These are phyloP conservation scores for Neoitamus cyanurus DNA, from an alignment of 2,888 invertebrate species.

Conservation along the genomic window DNA sequence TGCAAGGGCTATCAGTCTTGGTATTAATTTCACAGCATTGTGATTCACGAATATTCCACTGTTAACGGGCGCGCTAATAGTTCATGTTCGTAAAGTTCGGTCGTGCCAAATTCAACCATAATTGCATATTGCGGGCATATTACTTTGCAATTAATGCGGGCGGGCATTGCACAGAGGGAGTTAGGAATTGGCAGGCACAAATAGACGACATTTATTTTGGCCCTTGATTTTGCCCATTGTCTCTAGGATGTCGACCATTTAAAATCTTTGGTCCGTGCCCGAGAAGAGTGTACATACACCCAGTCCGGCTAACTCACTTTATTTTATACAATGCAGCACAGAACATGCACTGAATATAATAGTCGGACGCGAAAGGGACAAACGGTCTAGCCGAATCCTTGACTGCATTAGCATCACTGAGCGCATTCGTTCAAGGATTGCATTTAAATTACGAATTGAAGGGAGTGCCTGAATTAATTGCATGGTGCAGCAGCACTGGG, in stretches of 20 bases:
- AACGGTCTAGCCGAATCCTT: background rate
- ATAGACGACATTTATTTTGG: background rate
- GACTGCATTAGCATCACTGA: conserved; percentile 32
- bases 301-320: background rate
- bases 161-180: background rate
- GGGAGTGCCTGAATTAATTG: conserved; percentile 29
- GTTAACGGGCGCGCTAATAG: background rate
- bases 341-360: conserved; percentile 25
- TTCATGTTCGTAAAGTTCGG: background rate
- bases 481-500: background rate
- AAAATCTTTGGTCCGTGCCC: background rate
- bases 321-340: conserved; percentile 35
- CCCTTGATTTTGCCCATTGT: conserved; percentile 9
- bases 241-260: background rate
- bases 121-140: background rate
- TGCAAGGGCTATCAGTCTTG: background rate
- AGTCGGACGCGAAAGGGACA: conserved; percentile 8
- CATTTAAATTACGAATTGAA: conserved; percentile 35
- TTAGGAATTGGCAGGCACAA: background rate
- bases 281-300: background rate
- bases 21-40: background rate
- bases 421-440: conserved; percentile 22
- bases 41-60: background rate
- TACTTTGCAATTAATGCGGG: background rate
- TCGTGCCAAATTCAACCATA: background rate